Base-by-base conservation (phyloP, 1,140 invertebrate genomes). In the Diorhabda sublineata region DNA sequence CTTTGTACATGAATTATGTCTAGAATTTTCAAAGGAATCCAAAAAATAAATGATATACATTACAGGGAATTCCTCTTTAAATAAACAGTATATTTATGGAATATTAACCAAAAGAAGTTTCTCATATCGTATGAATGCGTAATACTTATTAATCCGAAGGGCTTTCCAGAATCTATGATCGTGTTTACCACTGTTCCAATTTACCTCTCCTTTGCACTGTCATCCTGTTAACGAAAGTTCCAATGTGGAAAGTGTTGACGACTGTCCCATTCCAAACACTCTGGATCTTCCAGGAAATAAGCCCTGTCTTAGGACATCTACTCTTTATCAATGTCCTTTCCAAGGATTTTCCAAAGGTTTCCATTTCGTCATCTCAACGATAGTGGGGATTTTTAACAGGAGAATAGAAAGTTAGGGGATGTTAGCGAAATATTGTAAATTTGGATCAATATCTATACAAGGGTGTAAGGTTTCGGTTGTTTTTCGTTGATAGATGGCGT, bases 301-400 rank as follows among this genome's bases (percentile, higher is more conserved):
- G 26, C 58, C 6, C 58, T 26, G 11, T 7, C 58, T 6, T 45
- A 45, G n/a, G 2, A 45, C 61, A 26, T 43, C 2, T 11, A 11
- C 5, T 63, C 43, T 45, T 6, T 26, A 45, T 42, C 43, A 45
- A 6, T 2, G 5, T 6, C 43, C 43, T 63, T 63, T 63, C 9
- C 61, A 63, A 11, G 45, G 45, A 9, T 44, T 63, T 63, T 63
- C 7, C 61, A 63, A 8, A 63, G 4, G 6, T 63, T 63, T 41
- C 44, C 7, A n/a, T 9, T 47, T n/a, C 42, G 45, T n/a, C n/a
- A n/a, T 63, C 4, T 63, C 42, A 9, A 9, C 42, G 45, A 63
- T 63, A 63, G 61, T 63, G 61, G 45, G 45, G 61, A 63, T 63
- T 63, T 63, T 43, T 43, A 63, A 11, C 61, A 63, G 61, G 61